phyloP scores from a whole-genome alignment of 2,797 vertebrate genomes.

The Gambelia wislizenii region DNA sequence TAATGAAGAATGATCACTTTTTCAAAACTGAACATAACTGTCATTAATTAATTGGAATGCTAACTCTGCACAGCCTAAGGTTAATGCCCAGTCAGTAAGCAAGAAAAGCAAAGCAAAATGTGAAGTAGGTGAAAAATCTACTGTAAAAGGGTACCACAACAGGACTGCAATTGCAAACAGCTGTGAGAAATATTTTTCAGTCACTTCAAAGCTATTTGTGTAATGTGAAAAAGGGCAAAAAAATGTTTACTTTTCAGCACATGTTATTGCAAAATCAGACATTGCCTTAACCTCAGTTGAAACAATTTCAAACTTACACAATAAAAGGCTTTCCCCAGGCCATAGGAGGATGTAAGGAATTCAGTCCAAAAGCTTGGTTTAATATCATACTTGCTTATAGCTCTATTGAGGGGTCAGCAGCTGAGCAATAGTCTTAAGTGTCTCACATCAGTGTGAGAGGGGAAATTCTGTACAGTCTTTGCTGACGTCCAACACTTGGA shows the following conservation, averaged over 20 bases:
- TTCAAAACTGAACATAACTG: background rate
- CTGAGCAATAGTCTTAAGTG: slow-evolving; percentile 2
- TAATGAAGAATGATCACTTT: too few relatives aligned
- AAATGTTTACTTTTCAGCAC: background rate
- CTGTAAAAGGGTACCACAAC: background rate
- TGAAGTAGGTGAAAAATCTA: background rate
- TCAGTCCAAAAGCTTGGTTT: background rate
- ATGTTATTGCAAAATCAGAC: slow-evolving; percentile 8
- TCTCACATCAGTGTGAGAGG: background rate
- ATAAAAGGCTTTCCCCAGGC: slow-evolving; percentile 27
- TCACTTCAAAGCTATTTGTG: background rate
- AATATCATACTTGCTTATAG: slow-evolving; percentile 14
- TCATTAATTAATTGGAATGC: background rate
- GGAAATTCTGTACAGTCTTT: slow-evolving; percentile 24
- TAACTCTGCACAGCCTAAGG: background rate
- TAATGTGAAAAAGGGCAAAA: background rate
- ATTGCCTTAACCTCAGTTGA: slow-evolving; percentile 40
- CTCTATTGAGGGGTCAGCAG: background rate
- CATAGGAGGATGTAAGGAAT: slow-evolving; percentile 6
- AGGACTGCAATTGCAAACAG: background rate
- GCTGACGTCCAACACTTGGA: background rate
- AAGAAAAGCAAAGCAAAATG: background rate
- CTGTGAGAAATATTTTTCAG: background rate
- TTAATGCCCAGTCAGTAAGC: too few relatives aligned
- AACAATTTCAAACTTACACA: background rate